Evolutionary conservation across 2,797 vertebrate species (phyloP), one percentile per base, ranked within the genome.

Genomic region (Hydrophis major): DNA sequence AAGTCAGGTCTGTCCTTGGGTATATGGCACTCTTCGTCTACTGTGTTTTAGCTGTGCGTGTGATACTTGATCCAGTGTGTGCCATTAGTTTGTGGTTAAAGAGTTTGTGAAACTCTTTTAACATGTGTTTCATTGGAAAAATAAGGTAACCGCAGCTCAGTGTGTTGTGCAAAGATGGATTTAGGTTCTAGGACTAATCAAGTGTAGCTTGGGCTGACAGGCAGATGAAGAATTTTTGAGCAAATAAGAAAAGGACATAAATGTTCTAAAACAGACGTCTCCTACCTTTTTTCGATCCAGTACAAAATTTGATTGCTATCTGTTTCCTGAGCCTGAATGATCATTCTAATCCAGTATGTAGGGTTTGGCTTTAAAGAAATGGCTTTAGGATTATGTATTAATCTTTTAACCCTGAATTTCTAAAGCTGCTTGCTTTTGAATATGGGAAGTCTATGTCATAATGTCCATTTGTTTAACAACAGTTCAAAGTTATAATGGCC

Each of bases 361-460:
- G 83, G 6, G 89, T 5, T 93, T 27, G 6, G 0, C 0, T 6
- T 28, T 47, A 53, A 78, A 88, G 86, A 88, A n/a, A 66, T 90
- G 47, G 50, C 50, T 10, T 27, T 90, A 0, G 32, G 78, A 61
- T 47, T 94, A 92, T 55, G 94, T 89, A 61, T 0, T 1, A 5
- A 86, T 16, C 42, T 55, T 91, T 91, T 90, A 92, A 88, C 8
- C 20, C 20, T 57, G 59, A 53, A 55, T 89, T 89, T 69, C 37
- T 78, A 11, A 93, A 89, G 4, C 83, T 63, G 60, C 92, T 2
- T 66, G 93, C 94, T 86, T 61, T 94, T 61, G 28, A 86, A 96
- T 94, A 3, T 6, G 5, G 59, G 59, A 8, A 25, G 59, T 61
- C 59, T 61, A 61, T 61, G 59, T 61, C 22, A 8, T 61, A 61